Evolutionary conservation across 2,797 vertebrate species (phyloP).

Genomic region (Emys orbicularis): DNA sequence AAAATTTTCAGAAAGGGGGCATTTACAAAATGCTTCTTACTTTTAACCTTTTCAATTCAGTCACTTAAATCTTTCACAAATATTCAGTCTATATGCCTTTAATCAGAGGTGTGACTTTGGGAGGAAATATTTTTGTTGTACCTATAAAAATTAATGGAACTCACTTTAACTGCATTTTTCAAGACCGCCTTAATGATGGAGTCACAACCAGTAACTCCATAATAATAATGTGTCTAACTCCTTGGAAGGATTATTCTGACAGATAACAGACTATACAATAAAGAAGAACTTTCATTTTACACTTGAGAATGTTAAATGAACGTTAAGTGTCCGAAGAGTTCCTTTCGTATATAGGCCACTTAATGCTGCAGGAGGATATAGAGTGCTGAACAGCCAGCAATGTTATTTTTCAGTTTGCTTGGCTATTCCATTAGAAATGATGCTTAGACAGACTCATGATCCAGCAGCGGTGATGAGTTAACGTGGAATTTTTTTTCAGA

Average conservation of each 20-base stretch:
- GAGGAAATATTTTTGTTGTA: background rate
- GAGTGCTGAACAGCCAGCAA: background rate
- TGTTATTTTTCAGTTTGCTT: background rate
- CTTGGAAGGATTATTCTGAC: background rate
- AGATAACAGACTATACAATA: background rate
- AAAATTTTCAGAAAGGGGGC: background rate
- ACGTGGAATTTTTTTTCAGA: background rate
- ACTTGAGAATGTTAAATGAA: background rate
- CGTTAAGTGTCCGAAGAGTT: background rate
- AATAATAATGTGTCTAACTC: background rate
- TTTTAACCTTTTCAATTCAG: background rate
- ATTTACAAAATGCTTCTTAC: background rate
- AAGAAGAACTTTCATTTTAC: background rate
- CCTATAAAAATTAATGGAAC: background rate
- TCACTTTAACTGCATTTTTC: background rate
- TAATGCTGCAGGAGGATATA: background rate
- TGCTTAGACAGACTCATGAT: background rate
- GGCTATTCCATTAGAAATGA: background rate
- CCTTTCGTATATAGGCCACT: background rate
- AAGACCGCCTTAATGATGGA: conserved; percentile 9
- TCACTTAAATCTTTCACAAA: background rate
- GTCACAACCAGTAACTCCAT: background rate
- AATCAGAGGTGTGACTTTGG: background rate
- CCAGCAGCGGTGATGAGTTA: background rate
- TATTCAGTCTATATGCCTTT: background rate